These are phyloP conservation scores for Sthenelais limicola DNA, from an alignment of 2,888 invertebrate genomes.

Conservation along the genomic window DNA sequence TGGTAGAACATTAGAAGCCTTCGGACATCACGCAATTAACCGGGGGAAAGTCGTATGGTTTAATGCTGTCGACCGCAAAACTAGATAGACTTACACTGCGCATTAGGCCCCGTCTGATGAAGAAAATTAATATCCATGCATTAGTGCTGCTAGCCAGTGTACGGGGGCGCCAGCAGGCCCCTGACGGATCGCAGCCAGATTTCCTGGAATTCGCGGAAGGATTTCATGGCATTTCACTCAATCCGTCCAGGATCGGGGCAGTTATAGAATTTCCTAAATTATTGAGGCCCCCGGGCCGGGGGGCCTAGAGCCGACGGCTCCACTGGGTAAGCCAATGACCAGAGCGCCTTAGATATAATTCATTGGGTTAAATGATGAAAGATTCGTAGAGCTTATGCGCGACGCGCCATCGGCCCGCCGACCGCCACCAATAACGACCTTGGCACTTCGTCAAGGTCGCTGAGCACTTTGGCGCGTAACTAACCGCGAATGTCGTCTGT, in stretches of 20 bases:
- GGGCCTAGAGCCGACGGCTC: slow-evolving; percentile 14
- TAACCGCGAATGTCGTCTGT: no score
- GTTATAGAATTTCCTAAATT: slow-evolving; percentile 40
- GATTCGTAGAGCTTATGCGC: slow-evolving; percentile 29
- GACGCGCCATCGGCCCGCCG: slow-evolving; percentile 6
- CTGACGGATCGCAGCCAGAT: slow-evolving; percentile 32
- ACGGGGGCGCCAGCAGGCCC: slow-evolving; percentile 19
- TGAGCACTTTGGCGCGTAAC: no score
- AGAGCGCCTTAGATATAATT: slow-evolving; percentile 37
- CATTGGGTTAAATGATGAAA: slow-evolving; percentile 40
- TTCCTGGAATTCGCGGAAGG: slow-evolving; percentile 17
- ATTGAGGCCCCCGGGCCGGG: slow-evolving; percentile 29
- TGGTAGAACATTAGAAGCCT: no score
- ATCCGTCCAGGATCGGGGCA: slow-evolving; percentile 4
- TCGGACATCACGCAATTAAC: no score
- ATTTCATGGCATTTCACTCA: slow-evolving; percentile 35
- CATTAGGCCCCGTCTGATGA: slow-evolving; percentile 10
- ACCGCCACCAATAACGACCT: no score
- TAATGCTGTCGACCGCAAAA: no score
- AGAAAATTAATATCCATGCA: slow-evolving; percentile 38
- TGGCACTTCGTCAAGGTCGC: no score
- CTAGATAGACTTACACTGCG: no score
- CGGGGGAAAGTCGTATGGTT: no score
- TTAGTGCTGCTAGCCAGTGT: slow-evolving; percentile 17
- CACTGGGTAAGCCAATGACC: slow-evolving; percentile 29